These are phyloP conservation scores for Meiosimyza platycephala DNA, from an alignment of 2,888 invertebrate genomes.

Conservation along the genomic window DNA sequence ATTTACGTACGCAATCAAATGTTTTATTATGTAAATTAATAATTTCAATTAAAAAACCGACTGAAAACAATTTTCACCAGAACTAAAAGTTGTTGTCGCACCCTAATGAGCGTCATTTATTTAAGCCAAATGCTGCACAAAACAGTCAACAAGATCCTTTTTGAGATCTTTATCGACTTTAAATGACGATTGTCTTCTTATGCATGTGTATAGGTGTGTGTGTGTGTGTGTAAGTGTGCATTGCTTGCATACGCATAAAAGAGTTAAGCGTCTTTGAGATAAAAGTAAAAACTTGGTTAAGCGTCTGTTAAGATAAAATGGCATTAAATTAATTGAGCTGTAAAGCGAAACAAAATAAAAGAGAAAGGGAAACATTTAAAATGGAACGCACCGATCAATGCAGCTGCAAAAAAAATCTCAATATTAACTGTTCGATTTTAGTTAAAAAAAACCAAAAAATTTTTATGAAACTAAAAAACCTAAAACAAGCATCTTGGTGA, in stretches of 20 bases:
- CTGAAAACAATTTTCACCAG: slow-evolving; percentile 64
- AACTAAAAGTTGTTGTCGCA: slow-evolving; percentile 65
- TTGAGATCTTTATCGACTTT: slow-evolving; percentile 63
- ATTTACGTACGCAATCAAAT: slow-evolving; percentile 59
- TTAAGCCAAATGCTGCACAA: slow-evolving; percentile 45
- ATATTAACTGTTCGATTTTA: neutral
- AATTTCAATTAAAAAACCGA: slow-evolving; percentile 60
- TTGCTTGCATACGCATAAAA: slow-evolving; percentile 12
- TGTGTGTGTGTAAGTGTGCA: slow-evolving; percentile 12
- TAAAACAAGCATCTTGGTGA: too few species aligned
- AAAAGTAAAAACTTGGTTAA: slow-evolving; percentile 31
- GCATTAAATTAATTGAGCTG: slow-evolving; percentile 49
- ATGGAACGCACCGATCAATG: neutral
- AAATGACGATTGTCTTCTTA: slow-evolving; percentile 50
- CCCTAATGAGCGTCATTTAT: slow-evolving; percentile 61
- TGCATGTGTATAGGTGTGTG: slow-evolving; percentile 30
- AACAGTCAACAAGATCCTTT: slow-evolving; percentile 62
- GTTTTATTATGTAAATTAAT: slow-evolving; percentile 62
- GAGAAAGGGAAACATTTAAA: slow-evolving; percentile 27
- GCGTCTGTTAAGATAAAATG: slow-evolving; percentile 20
- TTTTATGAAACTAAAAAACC: too few species aligned
- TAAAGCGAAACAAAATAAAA: slow-evolving; percentile 30
- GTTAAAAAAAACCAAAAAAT: too few species aligned
- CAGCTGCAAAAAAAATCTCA: neutral
- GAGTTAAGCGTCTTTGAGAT: slow-evolving; percentile 25